phyloP scores from a whole-genome alignment of 2,797 vertebrate species.

The Danionella dracula region DNA sequence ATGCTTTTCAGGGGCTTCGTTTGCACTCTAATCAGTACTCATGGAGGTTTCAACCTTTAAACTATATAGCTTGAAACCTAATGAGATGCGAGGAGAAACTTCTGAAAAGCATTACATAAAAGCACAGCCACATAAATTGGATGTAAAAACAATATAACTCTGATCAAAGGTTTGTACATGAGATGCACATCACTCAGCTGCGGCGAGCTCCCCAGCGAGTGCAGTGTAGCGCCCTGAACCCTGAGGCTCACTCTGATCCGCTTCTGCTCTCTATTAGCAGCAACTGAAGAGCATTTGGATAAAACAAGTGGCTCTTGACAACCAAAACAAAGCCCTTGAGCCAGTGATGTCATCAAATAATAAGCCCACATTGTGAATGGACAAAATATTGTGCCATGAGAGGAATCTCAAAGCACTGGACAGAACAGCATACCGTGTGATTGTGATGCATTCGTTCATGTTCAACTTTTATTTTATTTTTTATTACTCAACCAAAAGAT shows the following conservation, averaged over 20 bases:
- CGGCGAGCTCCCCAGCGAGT: background rate
- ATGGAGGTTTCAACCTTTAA: too few species aligned
- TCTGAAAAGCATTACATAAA: background rate
- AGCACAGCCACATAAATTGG: background rate
- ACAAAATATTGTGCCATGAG: slow-evolving; percentile 1
- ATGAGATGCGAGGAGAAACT: background rate
- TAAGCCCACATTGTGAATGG: slow-evolving; percentile 5
- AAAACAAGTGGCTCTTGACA: slow-evolving; percentile 22
- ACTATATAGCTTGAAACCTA: background rate
- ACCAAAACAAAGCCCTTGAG: slow-evolving; percentile 37
- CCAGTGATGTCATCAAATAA: slow-evolving; percentile 19
- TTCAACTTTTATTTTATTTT: too few species aligned
- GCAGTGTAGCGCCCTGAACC: slow-evolving; percentile 4
- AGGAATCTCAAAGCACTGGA: slow-evolving; percentile 23
- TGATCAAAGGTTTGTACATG: background rate
- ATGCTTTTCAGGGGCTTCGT: too few species aligned
- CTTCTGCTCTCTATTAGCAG: slow-evolving; percentile 11
- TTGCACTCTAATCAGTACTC: too few species aligned
- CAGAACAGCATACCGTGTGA: background rate
- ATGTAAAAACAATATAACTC: background rate
- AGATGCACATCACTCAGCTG: background rate
- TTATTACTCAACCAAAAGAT: too few species aligned
- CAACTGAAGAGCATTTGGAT: slow-evolving; percentile 32
- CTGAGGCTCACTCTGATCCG: background rate
- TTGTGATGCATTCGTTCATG: too few species aligned